These are phyloP conservation scores for Oryzias celebensis DNA, from an alignment of 2,113 vertebrate genomes.

Conservation along the genomic window DNA sequence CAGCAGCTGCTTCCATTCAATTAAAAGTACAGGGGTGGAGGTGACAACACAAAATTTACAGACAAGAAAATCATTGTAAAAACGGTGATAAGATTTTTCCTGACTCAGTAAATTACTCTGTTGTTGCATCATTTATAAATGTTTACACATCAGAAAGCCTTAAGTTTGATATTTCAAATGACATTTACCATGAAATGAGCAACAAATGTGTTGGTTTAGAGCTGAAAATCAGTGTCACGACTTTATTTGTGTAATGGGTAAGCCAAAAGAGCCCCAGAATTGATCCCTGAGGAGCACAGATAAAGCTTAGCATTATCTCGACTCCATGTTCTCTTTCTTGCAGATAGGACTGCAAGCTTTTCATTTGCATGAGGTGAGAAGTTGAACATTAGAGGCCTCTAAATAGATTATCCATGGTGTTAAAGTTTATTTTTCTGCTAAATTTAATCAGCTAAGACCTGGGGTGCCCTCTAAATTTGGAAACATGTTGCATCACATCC, in stretches of 20 bases:
- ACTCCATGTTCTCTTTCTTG: neutral
- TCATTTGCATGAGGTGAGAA: neutral
- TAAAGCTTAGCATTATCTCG: neutral
- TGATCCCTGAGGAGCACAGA: neutral
- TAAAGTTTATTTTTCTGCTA: neutral
- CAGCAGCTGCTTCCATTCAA: neutral
- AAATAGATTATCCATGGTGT: neutral
- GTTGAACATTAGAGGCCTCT: neutral
- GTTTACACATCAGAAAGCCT: neutral
- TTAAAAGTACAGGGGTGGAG: neutral
- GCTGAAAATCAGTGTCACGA: neutral
- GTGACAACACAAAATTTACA: neutral
- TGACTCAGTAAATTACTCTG: neutral
- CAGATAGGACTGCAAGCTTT: neutral
- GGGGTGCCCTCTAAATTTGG: too few relatives aligned
- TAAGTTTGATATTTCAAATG: too few relatives aligned
- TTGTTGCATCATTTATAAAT: neutral
- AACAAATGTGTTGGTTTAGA: too few relatives aligned
- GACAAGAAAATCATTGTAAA: neutral
- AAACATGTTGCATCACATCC: too few relatives aligned
- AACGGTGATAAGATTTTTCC: neutral
- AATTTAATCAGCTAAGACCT: too few relatives aligned
- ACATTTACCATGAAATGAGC: too few relatives aligned
- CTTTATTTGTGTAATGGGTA: neutral
- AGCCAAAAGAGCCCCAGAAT: neutral